Evolutionary conservation across 2,888 invertebrate species (phyloP).

Genomic region (Polyommatus icarus): DNA sequence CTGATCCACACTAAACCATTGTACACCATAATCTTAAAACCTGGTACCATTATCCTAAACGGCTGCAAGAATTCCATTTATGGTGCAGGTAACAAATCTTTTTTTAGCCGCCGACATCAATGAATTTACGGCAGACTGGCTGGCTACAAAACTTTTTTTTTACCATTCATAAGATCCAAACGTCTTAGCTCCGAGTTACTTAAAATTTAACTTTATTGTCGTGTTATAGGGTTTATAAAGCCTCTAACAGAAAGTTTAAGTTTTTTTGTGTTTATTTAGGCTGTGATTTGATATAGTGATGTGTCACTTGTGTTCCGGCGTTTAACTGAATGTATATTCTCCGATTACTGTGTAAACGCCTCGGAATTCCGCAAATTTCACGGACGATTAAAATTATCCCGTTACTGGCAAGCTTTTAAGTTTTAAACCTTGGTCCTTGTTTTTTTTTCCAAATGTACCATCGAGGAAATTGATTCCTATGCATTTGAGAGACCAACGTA

Average conservation of each 20-base stretch:
- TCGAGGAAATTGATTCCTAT: too few relatives aligned
- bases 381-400: conserved; percentile 23
- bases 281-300: conserved; percentile 43
- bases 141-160: conserved; percentile 67
- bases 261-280: conserved; percentile 43
- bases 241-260: background rate
- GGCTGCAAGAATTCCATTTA: conserved; percentile 22
- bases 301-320: conserved; percentile 43
- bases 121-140: conserved; percentile 75
- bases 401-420: background rate
- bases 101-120: conserved; percentile 60
- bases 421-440: background rate
- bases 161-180: conserved; percentile 60
- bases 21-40: background rate
- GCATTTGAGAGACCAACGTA: too few relatives aligned
- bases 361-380: conserved; percentile 33
- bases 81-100: conserved; percentile 34
- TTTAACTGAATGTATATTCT: conserved; percentile 42
- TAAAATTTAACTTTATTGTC: conserved; percentile 28
- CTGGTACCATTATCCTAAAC: conserved; percentile 13
- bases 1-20: background rate
- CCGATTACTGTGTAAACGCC: conserved; percentile 34
- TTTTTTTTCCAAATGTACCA: too few relatives aligned
- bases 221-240: background rate
- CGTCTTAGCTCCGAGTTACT: conserved; percentile 8